Evolutionary conservation across 1,140 invertebrate genomes (phyloP).

Genomic region (Coenobita brevimanus): DNA sequence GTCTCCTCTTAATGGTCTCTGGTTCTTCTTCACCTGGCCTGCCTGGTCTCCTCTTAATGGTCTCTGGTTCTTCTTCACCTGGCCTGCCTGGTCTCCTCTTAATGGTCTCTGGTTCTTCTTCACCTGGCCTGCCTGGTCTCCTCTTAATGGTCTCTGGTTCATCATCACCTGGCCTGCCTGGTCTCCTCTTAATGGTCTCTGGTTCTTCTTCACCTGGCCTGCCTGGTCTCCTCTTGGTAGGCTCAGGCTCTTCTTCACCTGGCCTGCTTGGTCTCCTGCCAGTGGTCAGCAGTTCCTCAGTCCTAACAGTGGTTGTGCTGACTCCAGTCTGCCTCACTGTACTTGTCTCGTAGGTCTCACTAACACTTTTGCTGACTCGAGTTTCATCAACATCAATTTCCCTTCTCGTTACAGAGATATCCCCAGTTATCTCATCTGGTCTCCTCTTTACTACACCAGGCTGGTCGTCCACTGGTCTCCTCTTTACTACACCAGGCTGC

Average conservation of each 20-base stretch:
- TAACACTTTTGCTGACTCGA: too few relatives aligned
- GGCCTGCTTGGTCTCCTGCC: constrained; percentile 6
- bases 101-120: too few relatives aligned
- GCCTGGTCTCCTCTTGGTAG: neutral
- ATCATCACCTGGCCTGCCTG: constrained; percentile 25
- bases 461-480: too few relatives aligned
- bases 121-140: too few relatives aligned
- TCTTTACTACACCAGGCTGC: too few relatives aligned
- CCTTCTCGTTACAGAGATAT: too few relatives aligned
- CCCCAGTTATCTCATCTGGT: too few relatives aligned
- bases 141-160: constrained; percentile 9
- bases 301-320: too few relatives aligned
- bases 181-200: neutral
- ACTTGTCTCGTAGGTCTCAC: too few relatives aligned
- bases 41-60: neutral
- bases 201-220: constrained; percentile 26
- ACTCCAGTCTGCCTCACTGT: too few relatives aligned
- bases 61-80: neutral
- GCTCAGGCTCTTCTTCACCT: neutral
- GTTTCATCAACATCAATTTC: too few relatives aligned
- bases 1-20: neutral
- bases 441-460: too few relatives aligned
- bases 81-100: constrained; percentile 3
- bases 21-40: constrained; percentile 11
- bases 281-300: neutral